Conservation (phyloP, 2,113 vertebrate genomes). For the Otis tarda region DNA sequence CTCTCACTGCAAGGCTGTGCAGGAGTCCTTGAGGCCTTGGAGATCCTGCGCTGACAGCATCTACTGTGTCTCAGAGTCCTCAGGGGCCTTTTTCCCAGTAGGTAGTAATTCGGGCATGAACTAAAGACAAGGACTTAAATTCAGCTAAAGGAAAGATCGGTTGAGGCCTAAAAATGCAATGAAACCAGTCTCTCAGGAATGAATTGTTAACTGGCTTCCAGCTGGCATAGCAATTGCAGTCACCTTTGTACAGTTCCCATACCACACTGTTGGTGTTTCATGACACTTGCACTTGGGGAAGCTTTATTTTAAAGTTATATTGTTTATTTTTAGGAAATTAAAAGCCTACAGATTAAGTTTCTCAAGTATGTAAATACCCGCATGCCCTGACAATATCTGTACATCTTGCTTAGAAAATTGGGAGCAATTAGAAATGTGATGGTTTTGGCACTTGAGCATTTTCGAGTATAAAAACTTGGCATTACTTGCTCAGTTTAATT, state of each 20-base stretch:
- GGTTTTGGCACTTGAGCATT: neutral
- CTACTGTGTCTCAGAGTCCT: neutral
- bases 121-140: neutral
- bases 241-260: neutral
- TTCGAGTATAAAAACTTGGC: neutral
- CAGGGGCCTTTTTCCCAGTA: neutral
- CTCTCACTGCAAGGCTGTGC: accelerated
- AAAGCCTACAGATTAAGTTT: neutral
- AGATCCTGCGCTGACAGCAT: neutral
- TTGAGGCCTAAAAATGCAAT: neutral
- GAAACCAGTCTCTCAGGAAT: accelerated
- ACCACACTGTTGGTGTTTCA: neutral
- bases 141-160: neutral
- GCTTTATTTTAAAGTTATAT: neutral
- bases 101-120: neutral
- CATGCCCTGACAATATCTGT: neutral
- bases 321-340: neutral
- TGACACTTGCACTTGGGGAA: neutral
- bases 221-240: neutral
- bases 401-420: neutral
- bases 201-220: accelerated
- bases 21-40: neutral
- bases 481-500: neutral
- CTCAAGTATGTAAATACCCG: neutral
- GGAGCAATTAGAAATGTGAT: neutral